These are phyloP conservation scores for Hemichromis elongatus DNA, from an alignment of 2,113 vertebrate species.

Conservation along the genomic window DNA sequence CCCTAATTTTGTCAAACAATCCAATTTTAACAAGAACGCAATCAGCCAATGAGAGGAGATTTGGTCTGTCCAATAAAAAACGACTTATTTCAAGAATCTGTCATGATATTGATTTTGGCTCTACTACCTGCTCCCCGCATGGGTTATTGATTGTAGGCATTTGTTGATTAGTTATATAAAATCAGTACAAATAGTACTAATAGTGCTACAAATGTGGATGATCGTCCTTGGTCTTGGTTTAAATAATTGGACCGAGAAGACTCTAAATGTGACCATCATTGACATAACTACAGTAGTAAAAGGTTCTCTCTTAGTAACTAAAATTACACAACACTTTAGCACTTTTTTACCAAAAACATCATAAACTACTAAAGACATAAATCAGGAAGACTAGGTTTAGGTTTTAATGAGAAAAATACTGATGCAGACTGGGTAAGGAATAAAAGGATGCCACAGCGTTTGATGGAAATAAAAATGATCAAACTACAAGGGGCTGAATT, in stretches of 20 bases:
- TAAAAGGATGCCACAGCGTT: neutral
- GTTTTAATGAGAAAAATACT: neutral
- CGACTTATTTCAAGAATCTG: neutral
- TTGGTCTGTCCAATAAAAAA: neutral
- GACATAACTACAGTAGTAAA: neutral
- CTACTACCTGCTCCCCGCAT: neutral
- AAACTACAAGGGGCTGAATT: neutral
- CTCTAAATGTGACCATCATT: neutral
- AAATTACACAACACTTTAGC: too few species aligned
- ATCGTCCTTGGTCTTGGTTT: neutral
- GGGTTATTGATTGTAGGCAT: neutral
- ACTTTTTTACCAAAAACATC: neutral
- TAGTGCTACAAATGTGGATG: neutral
- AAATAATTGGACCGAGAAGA: neutral
- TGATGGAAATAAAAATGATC: neutral
- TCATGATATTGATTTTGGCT: neutral
- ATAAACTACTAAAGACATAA: neutral
- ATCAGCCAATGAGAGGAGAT: neutral
- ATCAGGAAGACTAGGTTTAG: neutral
- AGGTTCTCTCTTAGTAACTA: neutral
- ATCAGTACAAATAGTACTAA: neutral
- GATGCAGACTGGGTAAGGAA: rapidly evolving
- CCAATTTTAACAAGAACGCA: neutral
- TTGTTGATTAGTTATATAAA: neutral
- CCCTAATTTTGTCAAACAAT: neutral